Percentiles rank a stretch among this genome's conserved stretches.
phyloP scores from a whole-genome alignment of 2,888 invertebrate species.

The Aspidapion aeneum region DNA sequence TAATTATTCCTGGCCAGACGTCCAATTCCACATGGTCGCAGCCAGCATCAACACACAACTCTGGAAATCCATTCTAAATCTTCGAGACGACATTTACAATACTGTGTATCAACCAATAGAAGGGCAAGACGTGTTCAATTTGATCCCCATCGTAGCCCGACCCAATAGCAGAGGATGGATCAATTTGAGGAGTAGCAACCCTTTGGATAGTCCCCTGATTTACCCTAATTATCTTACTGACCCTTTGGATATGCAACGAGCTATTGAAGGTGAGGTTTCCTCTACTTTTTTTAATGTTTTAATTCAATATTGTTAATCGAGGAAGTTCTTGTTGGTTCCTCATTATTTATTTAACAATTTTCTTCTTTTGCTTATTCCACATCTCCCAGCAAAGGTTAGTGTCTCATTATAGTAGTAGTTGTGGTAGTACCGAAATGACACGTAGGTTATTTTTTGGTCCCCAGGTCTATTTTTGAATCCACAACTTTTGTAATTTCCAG shows the following conservation, averaged over 20 bases:
- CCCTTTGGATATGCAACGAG: conserved; percentile 67
- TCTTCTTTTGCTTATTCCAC: too few species aligned
- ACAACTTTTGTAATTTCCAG: too few species aligned
- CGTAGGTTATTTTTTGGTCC: too few species aligned
- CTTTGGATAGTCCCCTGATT: conserved; percentile 82
- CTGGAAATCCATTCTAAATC: conserved; percentile 64
- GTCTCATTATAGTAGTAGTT: too few species aligned
- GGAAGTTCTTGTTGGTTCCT: too few species aligned
- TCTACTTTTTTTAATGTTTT: too few species aligned
- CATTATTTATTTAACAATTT: too few species aligned
- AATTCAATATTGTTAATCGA: too few species aligned
- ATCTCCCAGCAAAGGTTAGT: too few species aligned
- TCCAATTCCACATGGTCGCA: conserved; percentile 90
- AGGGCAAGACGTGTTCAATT: conserved; percentile 75
- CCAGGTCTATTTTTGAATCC: too few species aligned
- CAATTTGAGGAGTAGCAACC: conserved; percentile 72
- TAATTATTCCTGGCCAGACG: conserved; percentile 79
- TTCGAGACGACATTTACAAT: conserved; percentile 37
- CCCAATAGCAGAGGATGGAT: conserved; percentile 78
- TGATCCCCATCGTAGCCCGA: conserved; percentile 76
- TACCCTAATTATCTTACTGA: conserved; percentile 90
- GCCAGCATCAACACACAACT: conserved; percentile 80
- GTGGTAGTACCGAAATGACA: too few species aligned
- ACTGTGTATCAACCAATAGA: conserved; percentile 72
- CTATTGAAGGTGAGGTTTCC: conserved; percentile 76